Base-by-base conservation (phyloP, 2,113 vertebrate species). In the Pelmatolapia mariae region DNA sequence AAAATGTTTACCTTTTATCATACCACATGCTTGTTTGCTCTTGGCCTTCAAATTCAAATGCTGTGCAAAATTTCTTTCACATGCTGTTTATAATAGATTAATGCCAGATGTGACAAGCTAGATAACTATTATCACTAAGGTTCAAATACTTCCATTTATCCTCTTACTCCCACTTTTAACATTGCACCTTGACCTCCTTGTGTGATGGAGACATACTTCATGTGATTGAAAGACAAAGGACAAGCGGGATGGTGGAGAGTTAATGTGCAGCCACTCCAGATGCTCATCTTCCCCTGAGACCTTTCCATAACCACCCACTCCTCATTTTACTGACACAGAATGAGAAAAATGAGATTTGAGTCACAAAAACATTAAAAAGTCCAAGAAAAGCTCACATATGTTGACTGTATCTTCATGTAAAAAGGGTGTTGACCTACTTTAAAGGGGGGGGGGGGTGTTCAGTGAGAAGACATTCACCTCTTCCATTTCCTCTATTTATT, bases 391-490 rank as follows among this genome's bases (percentile, higher is more conserved):
- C 80, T 76, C 76, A 81, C 84, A 66, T 84, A 88, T 91, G 94
- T 90, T 52, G 80, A 89, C 88, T 83, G 82, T 83, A 88, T 95
- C 93, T 95, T 85, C 80, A 89, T 93, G 92, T 90, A 95, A 93
- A 96, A 93, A 95, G 90, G 83, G 89, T 94, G 93, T 86, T 95
- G 96, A 93, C 95, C 95, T 95, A 95, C 91, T 96, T 96, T 84
- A 90, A 94, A 89, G 91, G 71, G 78, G 92, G 24, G 81, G 85
- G 84, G 50, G 78, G 38, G 8, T 3, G 78, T 95, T 93, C 33
- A 56, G 90, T 93, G 78, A 90, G 40, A 87, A 87, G 85, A 91
- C 68, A 22, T 81, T 89, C 76, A 86, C 84, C 13, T 79, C 86
- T 87, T 24, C 57, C 29, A 85, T 78, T 89, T 85, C 81, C 15